phyloP scores from a whole-genome alignment of 2,113 vertebrate genomes.

The Sturnus vulgaris region DNA sequence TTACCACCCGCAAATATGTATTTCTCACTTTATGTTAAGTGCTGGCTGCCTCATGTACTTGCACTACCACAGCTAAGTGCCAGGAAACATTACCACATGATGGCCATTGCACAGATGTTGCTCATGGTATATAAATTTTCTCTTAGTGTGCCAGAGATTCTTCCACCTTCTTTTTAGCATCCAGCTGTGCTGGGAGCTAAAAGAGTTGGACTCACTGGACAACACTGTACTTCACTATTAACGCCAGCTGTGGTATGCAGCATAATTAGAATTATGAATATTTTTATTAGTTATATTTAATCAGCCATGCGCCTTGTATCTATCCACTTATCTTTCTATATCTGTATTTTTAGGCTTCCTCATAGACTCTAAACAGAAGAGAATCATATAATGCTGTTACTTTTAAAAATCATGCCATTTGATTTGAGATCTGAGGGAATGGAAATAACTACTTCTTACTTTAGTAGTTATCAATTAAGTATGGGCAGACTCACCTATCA shows the following conservation, averaged over 20 bases:
- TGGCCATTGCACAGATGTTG: not conserved
- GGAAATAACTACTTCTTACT: not conserved
- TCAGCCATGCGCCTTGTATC: not conserved
- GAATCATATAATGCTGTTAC: not conserved
- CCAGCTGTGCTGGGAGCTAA: not conserved
- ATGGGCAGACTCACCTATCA: not conserved
- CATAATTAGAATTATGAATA: not conserved
- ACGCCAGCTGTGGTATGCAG: not conserved
- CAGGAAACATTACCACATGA: not conserved
- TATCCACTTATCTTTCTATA: not conserved
- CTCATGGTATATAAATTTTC: not conserved
- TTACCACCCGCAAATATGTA: not conserved
- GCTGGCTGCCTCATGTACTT: not conserved
- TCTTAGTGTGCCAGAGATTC: not conserved
- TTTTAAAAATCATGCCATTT: not conserved
- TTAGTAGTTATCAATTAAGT: not conserved
- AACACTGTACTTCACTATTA: not conserved
- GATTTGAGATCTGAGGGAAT: not conserved
- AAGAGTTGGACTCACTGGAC: not conserved
- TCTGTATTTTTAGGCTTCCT: not conserved
- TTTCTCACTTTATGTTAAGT: not conserved
- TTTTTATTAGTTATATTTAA: not conserved
- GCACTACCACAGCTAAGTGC: not conserved
- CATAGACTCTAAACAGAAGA: not conserved
- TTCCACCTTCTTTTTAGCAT: not conserved